A percentile compares a stretch with the other conserved stretches of the same genome.
phyloP scores from a whole-genome alignment of 2,797 vertebrate species.

The Rhynchonycteris naso region DNA sequence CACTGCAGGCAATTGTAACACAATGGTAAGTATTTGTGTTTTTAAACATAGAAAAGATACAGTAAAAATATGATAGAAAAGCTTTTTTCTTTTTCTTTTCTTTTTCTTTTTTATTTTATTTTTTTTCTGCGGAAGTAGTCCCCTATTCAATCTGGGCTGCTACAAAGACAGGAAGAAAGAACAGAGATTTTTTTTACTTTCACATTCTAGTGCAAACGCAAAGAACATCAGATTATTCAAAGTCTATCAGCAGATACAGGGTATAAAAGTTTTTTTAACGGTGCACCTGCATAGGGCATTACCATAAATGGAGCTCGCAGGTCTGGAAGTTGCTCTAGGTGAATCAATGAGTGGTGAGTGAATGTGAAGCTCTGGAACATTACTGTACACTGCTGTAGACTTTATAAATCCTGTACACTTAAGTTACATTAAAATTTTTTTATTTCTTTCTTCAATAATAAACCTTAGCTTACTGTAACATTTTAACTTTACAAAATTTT shows the following conservation, averaged over 20 bases:
- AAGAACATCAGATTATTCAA: no score
- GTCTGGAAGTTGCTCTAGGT: not conserved
- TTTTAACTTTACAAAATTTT: not conserved
- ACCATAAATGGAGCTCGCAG: not conserved
- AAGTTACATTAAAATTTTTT: not conserved
- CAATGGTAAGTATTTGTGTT: not conserved
- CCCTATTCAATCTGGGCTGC: no score
- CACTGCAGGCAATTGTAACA: no score
- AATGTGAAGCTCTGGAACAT: not conserved
- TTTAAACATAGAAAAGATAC: not conserved
- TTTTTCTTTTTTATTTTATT: no score
- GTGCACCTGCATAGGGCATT: not conserved
- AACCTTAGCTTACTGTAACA: not conserved
- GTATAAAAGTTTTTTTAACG: not conserved
- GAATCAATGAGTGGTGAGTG: not conserved
- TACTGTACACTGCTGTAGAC: not conserved
- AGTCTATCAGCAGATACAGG: no score
- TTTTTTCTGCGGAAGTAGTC: no score
- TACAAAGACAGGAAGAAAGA: no score
- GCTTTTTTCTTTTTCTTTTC: not conserved
- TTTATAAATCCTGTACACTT: not conserved
- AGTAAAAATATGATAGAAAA: not conserved
- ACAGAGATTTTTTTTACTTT: no score
- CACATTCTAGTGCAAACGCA: no score
- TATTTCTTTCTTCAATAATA: not conserved